Evolutionary conservation across 2,113 vertebrate genomes (phyloP), one percentile per base, ranked within the genome.

Genomic region (Fregetta grallaria): DNA sequence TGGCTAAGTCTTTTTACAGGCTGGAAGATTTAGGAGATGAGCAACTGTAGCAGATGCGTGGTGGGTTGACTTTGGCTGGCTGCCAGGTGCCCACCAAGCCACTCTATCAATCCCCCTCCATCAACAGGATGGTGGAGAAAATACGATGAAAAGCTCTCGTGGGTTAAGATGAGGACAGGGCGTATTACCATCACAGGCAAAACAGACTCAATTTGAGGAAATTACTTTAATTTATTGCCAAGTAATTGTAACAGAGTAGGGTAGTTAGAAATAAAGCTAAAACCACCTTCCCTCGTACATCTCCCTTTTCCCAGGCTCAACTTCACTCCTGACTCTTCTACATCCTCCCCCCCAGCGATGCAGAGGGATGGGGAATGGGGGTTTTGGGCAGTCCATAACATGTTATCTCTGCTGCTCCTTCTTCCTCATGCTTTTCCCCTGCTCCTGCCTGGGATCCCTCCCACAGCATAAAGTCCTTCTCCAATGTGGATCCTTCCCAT

Each of bases 321-420:
- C 53, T 66, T 84, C 25, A 23, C 10, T 67, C 18, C 53, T 49
- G 66, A 27, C 30, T 65, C 34, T 25, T 58, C 38, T 30, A 3
- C 14, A 34, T 32, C 14, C 34, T 36, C 11, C 21, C 25, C 2
- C 22, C 4, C 11, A 3, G 15, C 1, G 3, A 23, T 42, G 15
- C 29, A 52, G 34, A 13, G 29, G 27, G 9, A 32, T 71, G 38
- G 12, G 15, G n/a, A 62, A 11, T 55, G 34, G 36, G 22, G 34
- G 20, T 40, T 79, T 45, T 15, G 25, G 38, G 59, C 25, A 59
- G 34, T 88, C 50, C 15, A 11, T 77, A 59, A 53, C 11, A 19
- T 10, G 21, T 30, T 47, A 20, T 38, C 19, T 82, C 55, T 83
- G 44, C 44, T 9, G 6, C 27, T 70, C 23, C 32, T 79, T 34